Evolutionary conservation across 1,140 invertebrate species (phyloP).

Genomic region (Propsilocerus akamusi): DNA sequence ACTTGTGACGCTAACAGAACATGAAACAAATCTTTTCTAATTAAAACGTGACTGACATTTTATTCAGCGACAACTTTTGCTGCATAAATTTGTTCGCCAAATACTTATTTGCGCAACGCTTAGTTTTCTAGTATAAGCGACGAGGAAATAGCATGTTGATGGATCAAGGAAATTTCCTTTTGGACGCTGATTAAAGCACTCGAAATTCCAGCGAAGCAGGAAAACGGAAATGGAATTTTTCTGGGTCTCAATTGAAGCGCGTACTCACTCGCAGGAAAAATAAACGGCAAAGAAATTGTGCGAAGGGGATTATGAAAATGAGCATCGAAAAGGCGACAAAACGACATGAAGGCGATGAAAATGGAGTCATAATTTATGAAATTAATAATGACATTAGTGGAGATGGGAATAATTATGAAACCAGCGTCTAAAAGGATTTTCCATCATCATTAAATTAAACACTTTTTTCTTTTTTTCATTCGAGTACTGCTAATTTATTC

Average conservation of each 20-base stretch:
- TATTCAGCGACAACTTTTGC: background rate
- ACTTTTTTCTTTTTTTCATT: background rate
- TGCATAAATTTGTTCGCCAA: background rate
- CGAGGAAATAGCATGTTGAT: background rate
- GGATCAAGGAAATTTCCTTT: background rate
- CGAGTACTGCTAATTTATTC: background rate
- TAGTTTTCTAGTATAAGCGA: background rate
- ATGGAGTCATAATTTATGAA: background rate
- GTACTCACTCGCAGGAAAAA: background rate
- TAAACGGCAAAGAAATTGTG: background rate
- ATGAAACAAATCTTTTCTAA: constrained; percentile 3
- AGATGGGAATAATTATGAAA: background rate
- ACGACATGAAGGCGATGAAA: background rate
- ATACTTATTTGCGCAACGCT: background rate
- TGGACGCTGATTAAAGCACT: background rate
- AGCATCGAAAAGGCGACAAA: background rate
- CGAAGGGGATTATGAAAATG: background rate
- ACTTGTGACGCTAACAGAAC: background rate
- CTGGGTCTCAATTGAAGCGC: background rate
- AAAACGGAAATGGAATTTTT: constrained; percentile 2
- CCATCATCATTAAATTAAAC: background rate
- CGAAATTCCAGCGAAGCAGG: background rate
- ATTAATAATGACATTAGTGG: constrained; percentile 1
- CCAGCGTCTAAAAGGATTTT: background rate
- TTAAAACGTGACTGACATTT: constrained; percentile 3